Evolutionary conservation across 1,140 invertebrate genomes (phyloP).

Genomic region (Neelides sp.): DNA sequence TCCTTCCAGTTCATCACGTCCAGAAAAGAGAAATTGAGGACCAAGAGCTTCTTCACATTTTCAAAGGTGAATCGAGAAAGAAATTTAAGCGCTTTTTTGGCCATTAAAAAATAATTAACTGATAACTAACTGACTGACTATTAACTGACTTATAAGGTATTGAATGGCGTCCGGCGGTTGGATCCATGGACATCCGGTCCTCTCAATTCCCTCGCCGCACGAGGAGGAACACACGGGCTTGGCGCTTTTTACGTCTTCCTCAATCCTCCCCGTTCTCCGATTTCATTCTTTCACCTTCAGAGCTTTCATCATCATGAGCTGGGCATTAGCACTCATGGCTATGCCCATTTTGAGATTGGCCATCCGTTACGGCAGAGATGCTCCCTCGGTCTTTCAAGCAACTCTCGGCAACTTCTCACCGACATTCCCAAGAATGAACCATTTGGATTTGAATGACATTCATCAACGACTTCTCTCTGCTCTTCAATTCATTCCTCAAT

Average conservation of each 20-base stretch:
- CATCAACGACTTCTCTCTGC: too few relatives aligned
- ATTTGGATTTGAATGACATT: too few relatives aligned
- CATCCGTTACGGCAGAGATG: constrained; percentile 9
- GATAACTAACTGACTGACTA: background rate
- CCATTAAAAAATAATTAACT: background rate
- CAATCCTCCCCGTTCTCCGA: constrained; percentile 22
- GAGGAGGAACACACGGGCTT: constrained; percentile 23
- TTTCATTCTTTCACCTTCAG: constrained; percentile 28
- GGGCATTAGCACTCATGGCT: constrained; percentile 16
- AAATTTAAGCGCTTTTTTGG: background rate
- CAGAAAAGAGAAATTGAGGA: constrained; percentile 12
- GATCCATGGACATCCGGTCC: constrained; percentile 17
- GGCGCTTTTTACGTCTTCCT: constrained; percentile 12
- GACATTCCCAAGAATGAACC: too few relatives aligned
- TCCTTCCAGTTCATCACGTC: constrained; percentile 24
- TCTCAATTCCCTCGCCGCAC: constrained; percentile 23
- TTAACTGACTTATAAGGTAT: background rate
- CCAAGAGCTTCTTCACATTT: too few relatives aligned
- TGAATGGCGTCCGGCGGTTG: background rate
- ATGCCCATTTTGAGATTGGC: constrained; percentile 18
- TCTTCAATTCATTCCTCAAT: too few relatives aligned
- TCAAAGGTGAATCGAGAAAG: too few relatives aligned
- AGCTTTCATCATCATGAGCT: constrained; percentile 9
- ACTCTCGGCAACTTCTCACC: constrained; percentile 10
- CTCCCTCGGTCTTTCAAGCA: constrained; percentile 19